Base-by-base conservation (phyloP, 2,888 invertebrate genomes). In the Nymphalis urticae region DNA sequence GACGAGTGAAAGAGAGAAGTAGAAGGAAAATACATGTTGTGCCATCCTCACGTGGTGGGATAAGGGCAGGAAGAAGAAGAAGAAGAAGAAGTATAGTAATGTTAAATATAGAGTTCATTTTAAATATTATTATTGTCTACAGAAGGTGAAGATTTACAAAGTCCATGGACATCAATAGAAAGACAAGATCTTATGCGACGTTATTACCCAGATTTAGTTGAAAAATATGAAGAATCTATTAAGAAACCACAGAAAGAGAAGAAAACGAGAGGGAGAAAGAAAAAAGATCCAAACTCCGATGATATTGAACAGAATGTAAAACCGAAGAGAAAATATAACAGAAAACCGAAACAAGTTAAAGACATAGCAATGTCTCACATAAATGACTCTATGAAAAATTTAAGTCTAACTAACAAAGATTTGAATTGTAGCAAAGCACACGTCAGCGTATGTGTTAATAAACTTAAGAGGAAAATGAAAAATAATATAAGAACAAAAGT, bases 111-210 rank as follows among this genome's bases (percentile, higher is more conserved):
- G 21, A 21, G 21, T 21, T 21, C 21, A 21, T 21, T 21, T 21
- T 21, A 21, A 21, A 21, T 21, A 42, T 42, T 42, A 42, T 9
- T 51, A 13, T 21, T 42, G 19, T 68, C 64, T 75, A 60, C 78
- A 87, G 90, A 89, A 61, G 81, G 82, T n/a, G 93, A 94, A 77
- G 92, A 93, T 76, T 84, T 84, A 8, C 87, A 91, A 48, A 87
- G 89, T 47, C 86, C 94, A 0, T 95, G 95, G 93, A 94, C 94
- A 0, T 95, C 96, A 1, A 93, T 95, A 36, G 97, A 97, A 82
- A 95, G 96, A 0, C 94, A 95, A 82, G 88, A 93, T 72, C 84
- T 95, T 24, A 93, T 97, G 76, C 87, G 92, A 48, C 83, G 87
- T 73, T 94, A 94, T 61, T 96, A 95, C 84, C 95, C 95, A 24